Evolutionary conservation across 2,888 invertebrate genomes (phyloP).

Genomic region (Maniola hyperantus): DNA sequence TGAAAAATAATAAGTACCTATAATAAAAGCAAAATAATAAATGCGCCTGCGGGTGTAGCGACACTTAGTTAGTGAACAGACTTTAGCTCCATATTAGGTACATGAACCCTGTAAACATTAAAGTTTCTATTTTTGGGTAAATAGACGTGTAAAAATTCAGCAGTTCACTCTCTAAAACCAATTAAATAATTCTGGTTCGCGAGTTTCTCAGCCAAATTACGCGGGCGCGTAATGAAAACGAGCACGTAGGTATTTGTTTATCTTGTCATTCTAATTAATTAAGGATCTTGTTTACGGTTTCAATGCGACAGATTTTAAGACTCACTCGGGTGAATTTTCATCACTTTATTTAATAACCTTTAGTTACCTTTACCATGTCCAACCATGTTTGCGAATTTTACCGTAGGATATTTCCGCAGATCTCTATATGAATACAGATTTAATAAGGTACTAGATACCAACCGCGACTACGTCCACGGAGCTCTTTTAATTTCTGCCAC

Average conservation of each 20-base stretch:
- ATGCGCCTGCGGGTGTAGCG: too few relatives aligned
- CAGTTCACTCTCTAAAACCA: constrained; percentile 1
- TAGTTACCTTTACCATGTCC: background rate
- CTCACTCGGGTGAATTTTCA: constrained; percentile 64
- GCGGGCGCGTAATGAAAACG: constrained; percentile 16
- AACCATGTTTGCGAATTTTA: background rate
- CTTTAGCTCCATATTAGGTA: too few relatives aligned
- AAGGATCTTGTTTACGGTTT: constrained; percentile 64
- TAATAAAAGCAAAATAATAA: too few relatives aligned
- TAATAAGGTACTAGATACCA: too few relatives aligned
- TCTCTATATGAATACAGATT: too few relatives aligned
- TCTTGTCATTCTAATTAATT: constrained; percentile 66
- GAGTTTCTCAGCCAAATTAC: background rate
- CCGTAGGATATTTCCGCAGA: background rate
- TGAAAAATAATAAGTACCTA: too few relatives aligned
- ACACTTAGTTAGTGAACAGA: too few relatives aligned
- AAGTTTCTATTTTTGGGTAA: too few relatives aligned
- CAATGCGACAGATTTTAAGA: constrained; percentile 61
- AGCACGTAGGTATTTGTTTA: constrained; percentile 42
- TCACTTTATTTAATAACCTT: constrained; percentile 59
- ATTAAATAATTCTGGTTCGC: constrained; percentile 12
- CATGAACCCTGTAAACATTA: too few relatives aligned
- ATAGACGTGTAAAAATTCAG: too few relatives aligned
- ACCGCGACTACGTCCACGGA: too few relatives aligned
- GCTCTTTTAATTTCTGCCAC: too few relatives aligned